Evolutionary conservation across 2,797 vertebrate genomes (phyloP).

Genomic region (Gymnocypris eckloni): DNA sequence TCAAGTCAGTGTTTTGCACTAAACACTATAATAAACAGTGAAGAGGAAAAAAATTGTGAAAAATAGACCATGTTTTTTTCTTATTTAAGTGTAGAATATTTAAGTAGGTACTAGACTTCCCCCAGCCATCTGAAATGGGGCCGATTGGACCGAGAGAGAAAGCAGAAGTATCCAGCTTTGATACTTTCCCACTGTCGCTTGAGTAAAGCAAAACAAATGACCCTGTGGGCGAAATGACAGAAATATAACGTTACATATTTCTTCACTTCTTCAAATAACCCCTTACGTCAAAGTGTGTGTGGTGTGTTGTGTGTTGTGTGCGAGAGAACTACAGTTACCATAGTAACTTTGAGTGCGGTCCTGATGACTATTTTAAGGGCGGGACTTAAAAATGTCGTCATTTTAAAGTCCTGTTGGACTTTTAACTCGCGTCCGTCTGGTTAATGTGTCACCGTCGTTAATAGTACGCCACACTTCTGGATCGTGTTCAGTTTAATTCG

Average conservation of each 20-base stretch:
- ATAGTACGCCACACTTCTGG: background rate
- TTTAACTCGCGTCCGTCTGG: background rate
- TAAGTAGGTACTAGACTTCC: background rate
- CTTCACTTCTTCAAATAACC: background rate
- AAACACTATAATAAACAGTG: background rate
- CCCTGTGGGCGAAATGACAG: background rate
- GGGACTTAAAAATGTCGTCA: background rate
- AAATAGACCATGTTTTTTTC: background rate
- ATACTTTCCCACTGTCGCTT: too few relatives aligned
- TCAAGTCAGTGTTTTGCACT: background rate
- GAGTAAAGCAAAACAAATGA: background rate
- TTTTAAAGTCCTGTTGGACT: background rate
- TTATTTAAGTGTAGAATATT: background rate
- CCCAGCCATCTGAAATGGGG: background rate
- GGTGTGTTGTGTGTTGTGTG: background rate
- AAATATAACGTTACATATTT: background rate
- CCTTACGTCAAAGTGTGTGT: background rate
- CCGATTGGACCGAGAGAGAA: background rate
- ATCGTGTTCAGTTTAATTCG: background rate
- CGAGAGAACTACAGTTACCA: background rate
- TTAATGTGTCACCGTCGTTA: background rate
- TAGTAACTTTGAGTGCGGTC: background rate
- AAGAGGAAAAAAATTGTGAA: background rate
- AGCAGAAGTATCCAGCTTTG: background rate
- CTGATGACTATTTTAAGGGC: background rate